Percentiles rank a stretch among this genome's conserved stretches.
Evolutionary conservation across 2,113 vertebrate genomes (phyloP).

Genomic region (Gallinago media): DNA sequence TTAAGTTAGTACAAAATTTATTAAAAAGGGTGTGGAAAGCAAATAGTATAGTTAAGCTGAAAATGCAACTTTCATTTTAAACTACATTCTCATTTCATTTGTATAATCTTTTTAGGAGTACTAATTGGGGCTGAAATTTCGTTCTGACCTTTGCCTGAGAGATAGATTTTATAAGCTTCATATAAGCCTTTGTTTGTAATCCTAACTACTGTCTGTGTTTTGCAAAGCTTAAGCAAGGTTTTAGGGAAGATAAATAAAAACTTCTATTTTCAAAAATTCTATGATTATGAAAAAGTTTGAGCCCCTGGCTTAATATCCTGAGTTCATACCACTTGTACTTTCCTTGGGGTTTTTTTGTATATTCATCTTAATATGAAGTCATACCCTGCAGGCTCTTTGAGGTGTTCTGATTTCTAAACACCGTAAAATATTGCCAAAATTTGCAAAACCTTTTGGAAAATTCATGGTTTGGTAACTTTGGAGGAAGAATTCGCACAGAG

Average conservation of each 20-base stretch:
- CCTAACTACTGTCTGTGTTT: background rate
- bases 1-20: constrained; percentile 80
- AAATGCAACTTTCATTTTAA: background rate
- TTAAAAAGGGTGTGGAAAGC: background rate
- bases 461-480: background rate
- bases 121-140: background rate
- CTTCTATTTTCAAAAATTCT: background rate
- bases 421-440: background rate
- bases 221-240: background rate
- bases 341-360: background rate
- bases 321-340: background rate
- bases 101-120: background rate
- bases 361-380: background rate
- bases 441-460: background rate
- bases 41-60: background rate
- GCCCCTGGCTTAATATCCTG: background rate
- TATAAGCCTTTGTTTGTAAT: background rate
- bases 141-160: background rate
- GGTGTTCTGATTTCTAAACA: background rate
- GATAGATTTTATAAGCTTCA: background rate
- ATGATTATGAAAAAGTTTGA: background rate
- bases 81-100: background rate
- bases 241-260: background rate
- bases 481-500: background rate
- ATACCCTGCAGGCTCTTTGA: background rate